These are phyloP conservation scores for Glareola pratincola DNA, from an alignment of 2,113 vertebrate species.

Conservation along the genomic window DNA sequence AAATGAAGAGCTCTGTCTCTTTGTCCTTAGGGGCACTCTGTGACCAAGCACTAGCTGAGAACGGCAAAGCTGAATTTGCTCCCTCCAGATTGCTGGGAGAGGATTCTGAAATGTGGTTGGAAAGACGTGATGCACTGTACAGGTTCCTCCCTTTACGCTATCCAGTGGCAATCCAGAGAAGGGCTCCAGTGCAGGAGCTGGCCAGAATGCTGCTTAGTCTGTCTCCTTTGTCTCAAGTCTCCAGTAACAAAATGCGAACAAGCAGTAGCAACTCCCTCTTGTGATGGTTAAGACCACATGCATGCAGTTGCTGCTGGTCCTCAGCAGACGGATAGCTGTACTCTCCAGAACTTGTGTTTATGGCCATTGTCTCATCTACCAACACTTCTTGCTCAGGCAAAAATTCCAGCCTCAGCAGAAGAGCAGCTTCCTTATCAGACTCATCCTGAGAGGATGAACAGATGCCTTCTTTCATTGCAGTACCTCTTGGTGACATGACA, in stretches of 20 bases:
- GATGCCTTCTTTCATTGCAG: background rate
- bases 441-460: background rate
- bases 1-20: background rate
- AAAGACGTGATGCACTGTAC: background rate
- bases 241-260: accelerated
- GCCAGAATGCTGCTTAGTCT: background rate
- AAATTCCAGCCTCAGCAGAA: background rate
- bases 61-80: background rate
- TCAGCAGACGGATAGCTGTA: background rate
- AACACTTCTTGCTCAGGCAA: background rate
- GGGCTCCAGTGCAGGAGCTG: background rate
- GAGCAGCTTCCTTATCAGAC: background rate
- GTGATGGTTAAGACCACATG: background rate
- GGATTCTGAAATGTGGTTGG: background rate
- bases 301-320: background rate
- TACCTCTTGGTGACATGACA: background rate
- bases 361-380: background rate
- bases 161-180: background rate
- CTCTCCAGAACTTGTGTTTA: background rate
- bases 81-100: background rate
- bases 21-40: background rate
- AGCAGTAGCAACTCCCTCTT: background rate
- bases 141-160: background rate
- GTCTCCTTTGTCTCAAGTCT: background rate
- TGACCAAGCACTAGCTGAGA: background rate